Percentiles rank a stretch among this genome's conserved stretches.
Conservation (phyloP, 2,113 vertebrate genomes). For the Empidonax traillii region DNA sequence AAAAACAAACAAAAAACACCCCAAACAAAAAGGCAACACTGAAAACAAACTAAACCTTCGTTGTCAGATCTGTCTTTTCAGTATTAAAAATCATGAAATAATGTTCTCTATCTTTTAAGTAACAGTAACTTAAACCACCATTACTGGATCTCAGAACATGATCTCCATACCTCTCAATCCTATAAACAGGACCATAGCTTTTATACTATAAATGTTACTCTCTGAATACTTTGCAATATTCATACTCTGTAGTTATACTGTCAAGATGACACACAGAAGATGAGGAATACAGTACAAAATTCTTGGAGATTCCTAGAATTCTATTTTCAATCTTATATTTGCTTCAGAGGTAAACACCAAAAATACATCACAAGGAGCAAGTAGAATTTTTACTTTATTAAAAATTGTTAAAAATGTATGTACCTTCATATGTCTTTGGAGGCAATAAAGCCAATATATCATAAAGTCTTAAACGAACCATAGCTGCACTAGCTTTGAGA, state of each 20-base stretch:
- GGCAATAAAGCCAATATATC: slow-evolving; percentile 97
- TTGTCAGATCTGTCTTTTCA: not conserved
- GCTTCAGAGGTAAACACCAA: not conserved
- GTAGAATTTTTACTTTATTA: not conserved
- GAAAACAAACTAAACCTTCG: not conserved
- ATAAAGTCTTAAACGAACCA: slow-evolving; percentile 96
- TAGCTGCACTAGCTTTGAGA: slow-evolving; percentile 97
- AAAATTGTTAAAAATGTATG: not conserved
- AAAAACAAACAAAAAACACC: not conserved
- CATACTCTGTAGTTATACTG: not conserved
- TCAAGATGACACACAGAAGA: not conserved
- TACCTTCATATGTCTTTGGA: slow-evolving; percentile 98
- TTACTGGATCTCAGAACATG: not conserved
- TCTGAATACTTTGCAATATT: not conserved
- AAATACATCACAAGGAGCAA: not conserved
- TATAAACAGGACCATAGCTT: not conserved
- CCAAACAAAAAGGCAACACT: not conserved
- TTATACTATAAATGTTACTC: not conserved
- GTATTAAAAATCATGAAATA: not conserved
- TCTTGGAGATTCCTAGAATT: not conserved
- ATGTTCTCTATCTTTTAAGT: not conserved
- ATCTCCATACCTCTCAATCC: not conserved
- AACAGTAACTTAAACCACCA: not conserved
- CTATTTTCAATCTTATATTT: not conserved
- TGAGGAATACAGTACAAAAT: not conserved